These are phyloP conservation scores for Mesoligia furuncula DNA, from an alignment of 2,888 invertebrate species.

Conservation along the genomic window DNA sequence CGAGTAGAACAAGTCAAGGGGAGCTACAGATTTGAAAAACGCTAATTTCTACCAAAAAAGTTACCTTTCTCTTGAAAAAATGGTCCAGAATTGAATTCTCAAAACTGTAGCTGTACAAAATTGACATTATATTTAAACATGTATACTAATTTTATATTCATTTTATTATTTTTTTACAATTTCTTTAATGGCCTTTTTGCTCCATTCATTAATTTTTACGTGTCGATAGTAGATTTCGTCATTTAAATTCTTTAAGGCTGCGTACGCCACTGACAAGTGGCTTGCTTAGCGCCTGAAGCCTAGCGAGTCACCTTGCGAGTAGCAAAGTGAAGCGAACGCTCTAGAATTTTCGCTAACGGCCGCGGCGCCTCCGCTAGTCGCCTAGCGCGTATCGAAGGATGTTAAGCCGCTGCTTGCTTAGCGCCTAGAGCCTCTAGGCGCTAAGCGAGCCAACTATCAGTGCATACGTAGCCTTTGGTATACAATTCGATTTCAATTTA, in stretches of 20 bases:
- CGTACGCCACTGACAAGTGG: no score
- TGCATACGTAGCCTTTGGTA: background rate
- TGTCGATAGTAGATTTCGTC: constrained; percentile 45
- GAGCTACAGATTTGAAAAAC: constrained; percentile 24
- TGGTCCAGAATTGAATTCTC: background rate
- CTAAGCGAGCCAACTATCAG: background rate
- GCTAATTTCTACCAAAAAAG: constrained; percentile 9
- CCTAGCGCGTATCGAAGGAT: background rate
- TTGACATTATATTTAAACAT: constrained; percentile 26
- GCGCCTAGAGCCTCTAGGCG: no score
- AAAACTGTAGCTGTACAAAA: constrained; percentile 24
- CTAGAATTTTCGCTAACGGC: background rate
- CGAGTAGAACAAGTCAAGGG: background rate
- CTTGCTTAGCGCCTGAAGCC: no score
- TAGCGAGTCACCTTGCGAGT: background rate
- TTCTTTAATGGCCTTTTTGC: constrained; percentile 46
- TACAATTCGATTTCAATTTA: background rate
- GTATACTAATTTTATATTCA: constrained; percentile 22
- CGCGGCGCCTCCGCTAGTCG: no score
- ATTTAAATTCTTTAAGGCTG: background rate
- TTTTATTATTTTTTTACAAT: constrained; percentile 55
- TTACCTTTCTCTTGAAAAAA: background rate
- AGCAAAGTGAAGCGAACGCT: no score
- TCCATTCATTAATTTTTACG: constrained; percentile 20
- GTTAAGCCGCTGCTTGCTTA: background rate